A percentile compares a stretch with the other conserved stretches of the same genome.
Evolutionary conservation across 2,888 invertebrate species (phyloP).

Genomic region (Adelognathus sp.): DNA sequence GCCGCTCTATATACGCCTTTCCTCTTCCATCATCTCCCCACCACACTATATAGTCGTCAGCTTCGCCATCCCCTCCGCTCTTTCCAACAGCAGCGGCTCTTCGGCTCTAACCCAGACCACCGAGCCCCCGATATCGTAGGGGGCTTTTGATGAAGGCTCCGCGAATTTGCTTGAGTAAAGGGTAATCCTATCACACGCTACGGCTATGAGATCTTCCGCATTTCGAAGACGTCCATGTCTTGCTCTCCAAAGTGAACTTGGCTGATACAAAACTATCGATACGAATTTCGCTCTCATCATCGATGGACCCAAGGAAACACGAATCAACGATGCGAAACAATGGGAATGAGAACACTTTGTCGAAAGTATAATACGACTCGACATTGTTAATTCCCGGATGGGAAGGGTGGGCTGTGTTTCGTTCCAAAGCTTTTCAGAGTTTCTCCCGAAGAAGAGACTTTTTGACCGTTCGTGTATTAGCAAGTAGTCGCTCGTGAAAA

Average conservation of each 20-base stretch:
- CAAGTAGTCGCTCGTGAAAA: constrained; percentile 56
- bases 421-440: constrained; percentile 2
- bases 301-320: not conserved
- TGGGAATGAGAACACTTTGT: not conserved
- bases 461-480: constrained; percentile 62
- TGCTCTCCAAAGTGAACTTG: constrained; percentile 4
- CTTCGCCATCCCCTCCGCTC: constrained; percentile 35
- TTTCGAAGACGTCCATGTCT: constrained; percentile 51
- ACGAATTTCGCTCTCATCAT: not conserved
- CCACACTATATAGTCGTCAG: constrained; percentile 43
- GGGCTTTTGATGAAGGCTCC: constrained; percentile 80
- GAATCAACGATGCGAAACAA: not conserved
- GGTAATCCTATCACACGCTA: constrained; percentile 81
- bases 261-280: not conserved
- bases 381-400: constrained; percentile 33
- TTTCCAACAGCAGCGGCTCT: constrained; percentile 51
- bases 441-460: constrained; percentile 55
- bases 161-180: constrained; percentile 81
- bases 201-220: constrained; percentile 71
- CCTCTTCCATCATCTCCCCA: constrained; percentile 38
- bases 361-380: not conserved
- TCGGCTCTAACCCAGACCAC: constrained; percentile 48
- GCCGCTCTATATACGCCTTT: constrained; percentile 56
- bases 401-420: constrained; percentile 16
- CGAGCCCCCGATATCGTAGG: constrained; percentile 58